Evolutionary conservation across 2,888 invertebrate genomes (phyloP), one percentile per base, ranked within the genome.

Genomic region (Chromoteleia sp.): DNA sequence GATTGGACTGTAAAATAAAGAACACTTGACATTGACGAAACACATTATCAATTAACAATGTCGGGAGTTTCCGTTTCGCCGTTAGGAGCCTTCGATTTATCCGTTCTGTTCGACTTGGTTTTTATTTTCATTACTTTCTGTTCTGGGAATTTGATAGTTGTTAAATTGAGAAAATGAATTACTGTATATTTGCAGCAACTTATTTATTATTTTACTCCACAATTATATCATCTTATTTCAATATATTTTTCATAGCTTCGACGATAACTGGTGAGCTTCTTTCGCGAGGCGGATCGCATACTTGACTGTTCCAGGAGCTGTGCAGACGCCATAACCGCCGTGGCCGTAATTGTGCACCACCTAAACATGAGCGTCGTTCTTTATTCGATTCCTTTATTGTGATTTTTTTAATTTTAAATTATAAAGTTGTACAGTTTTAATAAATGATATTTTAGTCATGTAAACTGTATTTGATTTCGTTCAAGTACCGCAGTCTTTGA

Each of bases 291-390:
- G 89, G 0, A 97, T 94, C 0, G 97, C 97, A 87, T 97, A 93
- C 75, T 94, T 93, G 0, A 96, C 95, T 0, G 98, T 97, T 6
- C 98, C 98, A 25, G 98, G 98, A 3, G 97, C 96, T 36, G 97
- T 94, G 77, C 96, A 96, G 0, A 98, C 96, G 0, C 98, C 98
- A 89, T 98, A 98, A 0, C 98, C 98, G 0, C 98, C 98, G 90
- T 98, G 98, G 0, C 98, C 98, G 89, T 98, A 98, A 91, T 98
- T 97, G 90, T 99, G 98, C 4, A 98, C 95, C 30, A 98, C 52
- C 91, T 91, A 75, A 65, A 70, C 15, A 56, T 25, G 45, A 45
- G 10, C 25, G 33, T 48, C 29, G 10, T 65, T 54, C 39, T 61
- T 59, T 29, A 61, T 30, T 59, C n/a, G 14, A 77, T 70, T 67